phyloP scores from a whole-genome alignment of 1,140 invertebrate genomes.

The Heliconius hewitsoni region DNA sequence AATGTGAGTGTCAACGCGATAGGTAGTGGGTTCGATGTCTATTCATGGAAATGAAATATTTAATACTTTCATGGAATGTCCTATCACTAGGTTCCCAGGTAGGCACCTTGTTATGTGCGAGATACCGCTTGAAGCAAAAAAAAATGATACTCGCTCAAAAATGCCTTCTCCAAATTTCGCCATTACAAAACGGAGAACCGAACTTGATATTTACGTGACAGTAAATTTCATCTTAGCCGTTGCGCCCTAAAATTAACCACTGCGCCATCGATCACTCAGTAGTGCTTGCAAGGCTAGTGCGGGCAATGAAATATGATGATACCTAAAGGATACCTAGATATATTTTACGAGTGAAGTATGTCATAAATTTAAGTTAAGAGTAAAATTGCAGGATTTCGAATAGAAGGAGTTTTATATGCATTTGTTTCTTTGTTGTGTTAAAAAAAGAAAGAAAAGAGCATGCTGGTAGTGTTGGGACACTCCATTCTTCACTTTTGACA shows the following conservation, averaged over 20 bases:
- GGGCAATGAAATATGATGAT: background rate
- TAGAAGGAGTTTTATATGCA: background rate
- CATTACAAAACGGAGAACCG: constrained; percentile 16
- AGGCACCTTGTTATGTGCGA: no score
- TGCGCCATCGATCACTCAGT: constrained; percentile 18
- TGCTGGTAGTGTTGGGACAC: no score
- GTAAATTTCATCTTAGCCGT: constrained; percentile 45
- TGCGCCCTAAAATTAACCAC: constrained; percentile 48
- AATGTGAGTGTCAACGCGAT: no score
- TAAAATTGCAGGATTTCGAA: background rate
- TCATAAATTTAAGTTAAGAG: background rate
- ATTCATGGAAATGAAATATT: no score
- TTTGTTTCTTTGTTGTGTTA: no score
- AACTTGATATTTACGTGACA: constrained; percentile 47
- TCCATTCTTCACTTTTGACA: no score
- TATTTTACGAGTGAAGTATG: background rate
- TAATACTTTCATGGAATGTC: no score
- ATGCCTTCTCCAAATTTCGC: constrained; percentile 25
- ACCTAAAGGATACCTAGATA: background rate
- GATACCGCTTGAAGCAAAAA: no score
- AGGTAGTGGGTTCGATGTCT: no score
- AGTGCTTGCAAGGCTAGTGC: background rate
- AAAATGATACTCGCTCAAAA: background rate
- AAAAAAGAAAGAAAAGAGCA: no score
- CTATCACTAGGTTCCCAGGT: no score